phyloP scores from a whole-genome alignment of 2,888 invertebrate genomes.

The Salpingus planirostris region DNA sequence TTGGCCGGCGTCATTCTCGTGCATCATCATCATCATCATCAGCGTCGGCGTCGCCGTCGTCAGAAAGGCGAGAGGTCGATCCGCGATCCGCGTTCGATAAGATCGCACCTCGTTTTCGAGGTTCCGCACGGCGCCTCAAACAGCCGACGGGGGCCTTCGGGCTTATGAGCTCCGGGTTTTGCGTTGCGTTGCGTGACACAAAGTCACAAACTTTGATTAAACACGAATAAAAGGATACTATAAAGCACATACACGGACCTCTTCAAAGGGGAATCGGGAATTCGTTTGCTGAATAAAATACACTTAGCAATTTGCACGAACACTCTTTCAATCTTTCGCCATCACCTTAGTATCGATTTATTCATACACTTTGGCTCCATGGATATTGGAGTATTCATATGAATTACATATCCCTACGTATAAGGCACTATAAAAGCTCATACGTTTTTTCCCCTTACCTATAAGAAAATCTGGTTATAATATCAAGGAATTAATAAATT shows the following conservation, averaged over 20 bases:
- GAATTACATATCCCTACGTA: too few relatives aligned
- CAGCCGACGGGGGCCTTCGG: conserved; percentile 10
- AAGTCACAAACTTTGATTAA: conserved; percentile 28
- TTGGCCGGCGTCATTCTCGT: conserved; percentile 1
- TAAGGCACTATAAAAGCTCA: too few relatives aligned
- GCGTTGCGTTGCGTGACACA: conserved; percentile 24
- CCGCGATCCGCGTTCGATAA: conserved; percentile 19
- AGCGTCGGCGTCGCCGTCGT: conserved; percentile 2
- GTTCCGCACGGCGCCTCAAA: too few relatives aligned
- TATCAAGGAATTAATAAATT: too few relatives aligned
- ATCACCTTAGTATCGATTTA: too few relatives aligned
- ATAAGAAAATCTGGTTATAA: too few relatives aligned
- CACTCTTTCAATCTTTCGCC: conserved; percentile 12
- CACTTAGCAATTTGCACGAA: conserved; percentile 17
- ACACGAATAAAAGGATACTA: conserved; percentile 23
- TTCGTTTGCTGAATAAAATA: conserved; percentile 16
- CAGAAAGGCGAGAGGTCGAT: too few relatives aligned
- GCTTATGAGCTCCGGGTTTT: too few relatives aligned
- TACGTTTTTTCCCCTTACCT: too few relatives aligned
- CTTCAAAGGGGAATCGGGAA: conserved; percentile 19
- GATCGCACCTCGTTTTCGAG: conserved; percentile 17
- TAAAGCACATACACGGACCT: conserved; percentile 13
- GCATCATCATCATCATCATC: too few relatives aligned
- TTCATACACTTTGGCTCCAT: too few relatives aligned
- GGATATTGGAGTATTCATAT: too few relatives aligned